Percentiles rank a stretch among this genome's conserved stretches.
Evolutionary conservation across 2,888 invertebrate genomes (phyloP).

Genomic region (Leptinotarsa peninsularis): DNA sequence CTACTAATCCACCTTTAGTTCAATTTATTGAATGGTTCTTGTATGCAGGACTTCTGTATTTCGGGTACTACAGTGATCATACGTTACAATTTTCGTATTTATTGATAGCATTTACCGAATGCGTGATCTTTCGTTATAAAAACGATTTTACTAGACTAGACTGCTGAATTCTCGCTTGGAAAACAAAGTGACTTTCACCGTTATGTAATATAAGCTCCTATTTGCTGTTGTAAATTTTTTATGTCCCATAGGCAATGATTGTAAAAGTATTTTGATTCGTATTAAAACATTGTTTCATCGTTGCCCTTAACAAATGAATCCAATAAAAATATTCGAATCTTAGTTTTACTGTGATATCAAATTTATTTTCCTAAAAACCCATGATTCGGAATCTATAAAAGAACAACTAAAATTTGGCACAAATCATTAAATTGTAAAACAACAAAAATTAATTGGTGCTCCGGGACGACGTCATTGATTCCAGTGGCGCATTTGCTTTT

Average conservation of each 20-base stretch:
- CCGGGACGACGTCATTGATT: too few relatives aligned
- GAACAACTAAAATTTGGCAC: too few relatives aligned
- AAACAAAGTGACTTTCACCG: conserved; percentile 54
- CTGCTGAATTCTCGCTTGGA: conserved; percentile 55
- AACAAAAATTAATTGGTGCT: too few relatives aligned
- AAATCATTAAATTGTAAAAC: too few relatives aligned
- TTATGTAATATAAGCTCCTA: conserved; percentile 58
- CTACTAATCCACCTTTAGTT: conserved; percentile 74
- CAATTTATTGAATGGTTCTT: conserved; percentile 53
- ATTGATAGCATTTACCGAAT: conserved; percentile 62
- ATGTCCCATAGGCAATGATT: conserved; percentile 37
- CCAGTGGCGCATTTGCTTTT: too few relatives aligned
- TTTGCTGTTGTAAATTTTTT: conserved; percentile 53
- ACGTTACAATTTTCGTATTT: conserved; percentile 61
- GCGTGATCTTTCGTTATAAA: conserved; percentile 63
- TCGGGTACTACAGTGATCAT: conserved; percentile 56
- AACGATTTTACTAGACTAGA: conserved; percentile 58
- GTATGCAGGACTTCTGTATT: conserved; percentile 48
- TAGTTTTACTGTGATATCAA: too few relatives aligned
- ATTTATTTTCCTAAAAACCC: too few relatives aligned
- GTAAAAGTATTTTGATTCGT: conserved; percentile 23
- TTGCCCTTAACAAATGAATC: conserved; percentile 2
- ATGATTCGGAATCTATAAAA: too few relatives aligned
- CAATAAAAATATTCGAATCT: conserved; percentile 19
- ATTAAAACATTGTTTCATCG: background rate